These are phyloP conservation scores for Acleris cristana DNA, from an alignment of 2,888 invertebrate species.

Conservation along the genomic window DNA sequence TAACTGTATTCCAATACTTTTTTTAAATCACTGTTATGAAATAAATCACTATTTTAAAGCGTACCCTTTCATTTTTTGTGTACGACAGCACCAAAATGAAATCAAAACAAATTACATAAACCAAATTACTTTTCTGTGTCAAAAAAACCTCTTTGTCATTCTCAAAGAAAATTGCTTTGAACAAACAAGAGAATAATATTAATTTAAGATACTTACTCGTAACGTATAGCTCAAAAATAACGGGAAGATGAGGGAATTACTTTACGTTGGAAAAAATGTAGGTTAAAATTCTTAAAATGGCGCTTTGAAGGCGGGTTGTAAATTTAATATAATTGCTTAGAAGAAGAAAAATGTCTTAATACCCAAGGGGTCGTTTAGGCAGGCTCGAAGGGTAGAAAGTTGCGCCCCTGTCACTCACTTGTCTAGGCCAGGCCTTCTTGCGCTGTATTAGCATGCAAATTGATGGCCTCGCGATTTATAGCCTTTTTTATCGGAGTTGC, in stretches of 20 bases:
- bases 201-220: constrained; percentile 29
- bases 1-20: too few relatives aligned
- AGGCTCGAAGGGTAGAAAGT: constrained; percentile 54
- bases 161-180: constrained; percentile 31
- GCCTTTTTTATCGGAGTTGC: constrained; percentile 47
- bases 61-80: too few relatives aligned
- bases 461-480: constrained; percentile 66
- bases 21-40: too few relatives aligned
- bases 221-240: constrained; percentile 29
- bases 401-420: constrained; percentile 73
- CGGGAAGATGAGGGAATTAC: constrained; percentile 46
- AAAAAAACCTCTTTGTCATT: constrained; percentile 25
- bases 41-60: too few relatives aligned
- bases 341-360: constrained; percentile 71
- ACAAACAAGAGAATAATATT: constrained; percentile 34
- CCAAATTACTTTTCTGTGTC: constrained; percentile 23
- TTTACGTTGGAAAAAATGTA: constrained; percentile 44
- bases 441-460: constrained; percentile 74
- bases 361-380: constrained; percentile 63
- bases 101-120: constrained; percentile 25
- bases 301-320: constrained; percentile 55
- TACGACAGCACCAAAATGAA: constrained; percentile 3
- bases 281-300: constrained; percentile 47
- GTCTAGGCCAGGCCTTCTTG: constrained; percentile 55
- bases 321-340: constrained; percentile 67